These are phyloP conservation scores for Lasioglossum marginatum DNA, from an alignment of 2,888 invertebrate genomes.

Conservation along the genomic window DNA sequence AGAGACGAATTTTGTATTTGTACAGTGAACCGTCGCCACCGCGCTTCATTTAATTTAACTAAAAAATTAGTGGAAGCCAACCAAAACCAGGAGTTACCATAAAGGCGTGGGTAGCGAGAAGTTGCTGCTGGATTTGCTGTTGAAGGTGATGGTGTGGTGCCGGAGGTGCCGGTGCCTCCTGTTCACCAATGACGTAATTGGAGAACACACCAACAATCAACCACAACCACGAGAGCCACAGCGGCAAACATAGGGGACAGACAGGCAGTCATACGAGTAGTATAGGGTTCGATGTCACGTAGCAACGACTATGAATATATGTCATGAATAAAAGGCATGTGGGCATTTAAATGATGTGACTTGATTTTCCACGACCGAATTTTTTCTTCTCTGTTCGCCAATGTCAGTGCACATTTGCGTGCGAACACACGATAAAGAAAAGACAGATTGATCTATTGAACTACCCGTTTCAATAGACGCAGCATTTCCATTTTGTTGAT, in stretches of 20 bases:
- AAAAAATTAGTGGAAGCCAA: conserved; percentile 84
- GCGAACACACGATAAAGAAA: conserved; percentile 40
- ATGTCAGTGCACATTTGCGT: conserved; percentile 27
- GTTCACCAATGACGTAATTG: conserved; percentile 84
- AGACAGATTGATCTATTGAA: conserved; percentile 20
- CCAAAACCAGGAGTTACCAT: conserved; percentile 85
- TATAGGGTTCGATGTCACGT: conserved; percentile 80
- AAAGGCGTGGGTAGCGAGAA: conserved; percentile 85
- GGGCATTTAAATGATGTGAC: conserved; percentile 57
- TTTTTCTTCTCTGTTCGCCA: conserved; percentile 22
- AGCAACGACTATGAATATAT: conserved; percentile 78
- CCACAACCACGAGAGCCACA: conserved; percentile 85
- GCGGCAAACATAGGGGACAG: conserved; percentile 85
- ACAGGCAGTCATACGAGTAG: conserved; percentile 85
- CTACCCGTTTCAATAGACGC: not conserved
- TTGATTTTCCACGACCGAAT: conserved; percentile 33
- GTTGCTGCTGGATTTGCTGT: conserved; percentile 85
- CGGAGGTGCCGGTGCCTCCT: conserved; percentile 84
- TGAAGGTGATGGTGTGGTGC: conserved; percentile 84
- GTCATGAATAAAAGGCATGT: conserved; percentile 67
- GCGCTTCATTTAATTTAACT: conserved; percentile 61
- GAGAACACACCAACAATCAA: conserved; percentile 85
- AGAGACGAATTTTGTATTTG: not conserved
- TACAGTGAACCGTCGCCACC: conserved; percentile 25
- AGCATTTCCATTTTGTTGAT: conserved; percentile 36